Conservation (phyloP, 2,113 vertebrate genomes). For the Pyxicephalus adspersus region DNA sequence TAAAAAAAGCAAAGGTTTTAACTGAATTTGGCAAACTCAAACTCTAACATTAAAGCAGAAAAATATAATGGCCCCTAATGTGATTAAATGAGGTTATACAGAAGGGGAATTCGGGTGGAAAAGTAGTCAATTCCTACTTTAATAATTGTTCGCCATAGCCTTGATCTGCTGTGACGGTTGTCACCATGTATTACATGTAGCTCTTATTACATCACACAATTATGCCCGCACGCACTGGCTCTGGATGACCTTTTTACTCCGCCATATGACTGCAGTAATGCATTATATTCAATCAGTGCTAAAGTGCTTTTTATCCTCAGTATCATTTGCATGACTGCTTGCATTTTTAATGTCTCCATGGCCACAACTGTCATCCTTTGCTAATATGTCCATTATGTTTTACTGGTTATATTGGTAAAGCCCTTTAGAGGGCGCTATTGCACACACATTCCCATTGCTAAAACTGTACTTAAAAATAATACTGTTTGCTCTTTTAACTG, state of each 20-base stretch:
- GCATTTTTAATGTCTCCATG: background rate
- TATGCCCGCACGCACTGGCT: background rate
- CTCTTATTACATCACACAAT: no score
- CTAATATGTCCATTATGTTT: background rate
- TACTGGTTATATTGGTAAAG: background rate
- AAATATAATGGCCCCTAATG: no score
- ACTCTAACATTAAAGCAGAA: no score
- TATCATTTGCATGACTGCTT: conserved; percentile 7
- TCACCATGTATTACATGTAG: no score
- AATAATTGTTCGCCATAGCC: no score
- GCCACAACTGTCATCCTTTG: background rate
- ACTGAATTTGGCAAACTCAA: no score
- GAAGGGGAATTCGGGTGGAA: no score
- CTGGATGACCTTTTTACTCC: background rate
- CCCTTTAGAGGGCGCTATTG: conserved; percentile 26
- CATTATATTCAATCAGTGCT: background rate
- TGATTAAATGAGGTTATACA: no score
- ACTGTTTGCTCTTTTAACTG: conserved; percentile 5
- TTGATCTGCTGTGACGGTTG: no score
- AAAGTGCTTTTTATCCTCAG: background rate
- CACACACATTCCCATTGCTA: background rate
- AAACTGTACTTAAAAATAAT: background rate
- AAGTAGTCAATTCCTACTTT: no score
- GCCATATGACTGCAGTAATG: background rate
- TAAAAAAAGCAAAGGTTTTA: no score